Percentiles rank a stretch among this genome's conserved stretches.
phyloP scores from a whole-genome alignment of 2,113 vertebrate species.

The Brachyhypopomus occidentalis region DNA sequence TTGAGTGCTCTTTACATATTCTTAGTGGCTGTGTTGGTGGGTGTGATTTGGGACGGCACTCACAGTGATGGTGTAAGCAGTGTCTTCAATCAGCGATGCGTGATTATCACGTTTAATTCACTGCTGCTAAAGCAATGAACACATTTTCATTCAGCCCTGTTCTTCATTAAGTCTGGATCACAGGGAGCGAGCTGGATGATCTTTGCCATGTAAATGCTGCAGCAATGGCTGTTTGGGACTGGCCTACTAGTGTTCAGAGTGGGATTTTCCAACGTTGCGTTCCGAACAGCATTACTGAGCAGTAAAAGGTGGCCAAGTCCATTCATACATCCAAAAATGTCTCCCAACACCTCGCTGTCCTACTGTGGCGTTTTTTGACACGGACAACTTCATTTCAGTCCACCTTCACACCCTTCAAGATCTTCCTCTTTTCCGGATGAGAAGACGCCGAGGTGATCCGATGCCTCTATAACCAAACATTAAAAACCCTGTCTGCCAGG shows the following conservation, averaged over 20 bases:
- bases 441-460: not conserved
- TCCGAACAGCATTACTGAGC: not conserved
- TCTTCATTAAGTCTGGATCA: conserved; percentile 30
- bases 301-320: not conserved
- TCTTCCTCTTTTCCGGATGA: not conserved
- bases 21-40: not conserved
- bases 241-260: not conserved
- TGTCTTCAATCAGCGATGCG: conserved; percentile 1
- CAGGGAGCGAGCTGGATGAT: not conserved
- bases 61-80: not conserved
- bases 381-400: not conserved
- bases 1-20: not conserved
- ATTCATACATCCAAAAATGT: too few species aligned
- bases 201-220: conserved; percentile 15
- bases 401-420: too few species aligned
- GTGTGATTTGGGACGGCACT: not conserved
- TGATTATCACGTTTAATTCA: conserved; percentile 21
- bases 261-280: not conserved
- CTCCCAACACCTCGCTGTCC: too few species aligned
- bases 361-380: not conserved
- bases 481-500: not conserved
- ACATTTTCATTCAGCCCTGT: conserved; percentile 40
- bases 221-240: not conserved
- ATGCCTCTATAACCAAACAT: not conserved
- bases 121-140: conserved; percentile 26